Evolutionary conservation across 2,797 vertebrate species (phyloP).

Genomic region (Gymnopithys bicolor): DNA sequence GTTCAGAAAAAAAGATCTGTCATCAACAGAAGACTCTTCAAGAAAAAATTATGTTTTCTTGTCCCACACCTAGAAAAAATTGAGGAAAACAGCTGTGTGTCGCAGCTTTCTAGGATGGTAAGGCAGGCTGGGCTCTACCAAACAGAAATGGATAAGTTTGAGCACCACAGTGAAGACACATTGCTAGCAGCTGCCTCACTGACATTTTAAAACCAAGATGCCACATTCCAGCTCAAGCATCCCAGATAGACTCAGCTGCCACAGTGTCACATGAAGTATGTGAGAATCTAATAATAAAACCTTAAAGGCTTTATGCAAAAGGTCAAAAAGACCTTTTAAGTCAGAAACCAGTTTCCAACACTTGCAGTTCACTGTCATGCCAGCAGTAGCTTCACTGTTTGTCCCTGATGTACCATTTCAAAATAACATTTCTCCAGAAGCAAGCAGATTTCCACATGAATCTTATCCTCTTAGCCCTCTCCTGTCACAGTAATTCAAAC

Average conservation of each 20-base stretch:
- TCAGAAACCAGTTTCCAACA: neutral
- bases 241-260: neutral
- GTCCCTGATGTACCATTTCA: neutral
- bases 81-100: neutral
- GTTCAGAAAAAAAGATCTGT: neutral
- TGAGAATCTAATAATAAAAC: neutral
- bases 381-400: neutral
- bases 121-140: neutral
- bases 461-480: neutral
- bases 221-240: neutral
- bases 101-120: neutral
- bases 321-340: neutral
- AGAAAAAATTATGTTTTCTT: neutral
- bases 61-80: neutral
- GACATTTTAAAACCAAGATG: neutral
- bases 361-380: neutral
- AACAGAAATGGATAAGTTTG: neutral
- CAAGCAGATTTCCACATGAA: neutral
- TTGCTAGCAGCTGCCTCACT: neutral
- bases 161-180: neutral
- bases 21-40: neutral
- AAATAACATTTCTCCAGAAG: neutral
- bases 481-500: neutral
- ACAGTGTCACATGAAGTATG: neutral
- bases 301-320: neutral